phyloP scores from a whole-genome alignment of 2,113 vertebrate species.

The Lepidothrix coronata region DNA sequence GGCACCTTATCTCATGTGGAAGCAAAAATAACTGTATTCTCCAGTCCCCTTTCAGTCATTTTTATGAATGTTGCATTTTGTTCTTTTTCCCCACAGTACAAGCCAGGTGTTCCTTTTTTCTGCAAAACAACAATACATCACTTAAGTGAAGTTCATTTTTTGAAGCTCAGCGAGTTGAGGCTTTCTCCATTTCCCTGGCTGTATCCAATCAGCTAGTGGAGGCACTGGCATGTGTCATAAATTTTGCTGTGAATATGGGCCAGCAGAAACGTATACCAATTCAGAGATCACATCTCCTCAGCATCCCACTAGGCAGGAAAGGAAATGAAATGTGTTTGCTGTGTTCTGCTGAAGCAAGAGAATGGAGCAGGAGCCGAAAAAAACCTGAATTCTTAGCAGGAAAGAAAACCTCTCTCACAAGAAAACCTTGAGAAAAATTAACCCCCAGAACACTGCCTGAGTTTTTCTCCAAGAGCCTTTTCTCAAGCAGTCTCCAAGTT shows the following conservation, averaged over 20 bases:
- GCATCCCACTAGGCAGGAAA: conserved; percentile 8
- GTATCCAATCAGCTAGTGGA: background rate
- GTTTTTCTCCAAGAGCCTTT: background rate
- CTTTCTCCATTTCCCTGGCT: conserved; percentile 23
- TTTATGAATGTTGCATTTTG: conserved; percentile 50
- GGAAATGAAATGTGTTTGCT: conserved; percentile 52
- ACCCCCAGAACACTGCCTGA: background rate
- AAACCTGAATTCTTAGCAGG: background rate
- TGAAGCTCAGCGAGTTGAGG: conserved; percentile 18
- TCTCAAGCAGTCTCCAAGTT: background rate
- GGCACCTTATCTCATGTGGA: background rate
- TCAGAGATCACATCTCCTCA: conserved; percentile 43
- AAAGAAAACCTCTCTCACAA: background rate
- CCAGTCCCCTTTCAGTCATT: conserved; percentile 16
- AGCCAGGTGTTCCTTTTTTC: conserved; percentile 40
- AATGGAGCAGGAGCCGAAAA: accelerated
- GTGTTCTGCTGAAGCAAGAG: background rate
- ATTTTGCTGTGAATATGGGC: conserved; percentile 46
- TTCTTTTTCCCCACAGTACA: background rate
- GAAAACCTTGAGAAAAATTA: background rate
- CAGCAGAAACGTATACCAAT: conserved; percentile 18
- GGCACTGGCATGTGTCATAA: conserved; percentile 24
- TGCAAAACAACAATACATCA: conserved; percentile 54
- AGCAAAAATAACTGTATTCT: conserved; percentile 26
- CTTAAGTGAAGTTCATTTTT: conserved; percentile 38